A percentile compares a stretch with the other conserved stretches of the same genome.
Conservation (phyloP, 2,113 vertebrate genomes). For the Brienomyrus brachyistius region DNA sequence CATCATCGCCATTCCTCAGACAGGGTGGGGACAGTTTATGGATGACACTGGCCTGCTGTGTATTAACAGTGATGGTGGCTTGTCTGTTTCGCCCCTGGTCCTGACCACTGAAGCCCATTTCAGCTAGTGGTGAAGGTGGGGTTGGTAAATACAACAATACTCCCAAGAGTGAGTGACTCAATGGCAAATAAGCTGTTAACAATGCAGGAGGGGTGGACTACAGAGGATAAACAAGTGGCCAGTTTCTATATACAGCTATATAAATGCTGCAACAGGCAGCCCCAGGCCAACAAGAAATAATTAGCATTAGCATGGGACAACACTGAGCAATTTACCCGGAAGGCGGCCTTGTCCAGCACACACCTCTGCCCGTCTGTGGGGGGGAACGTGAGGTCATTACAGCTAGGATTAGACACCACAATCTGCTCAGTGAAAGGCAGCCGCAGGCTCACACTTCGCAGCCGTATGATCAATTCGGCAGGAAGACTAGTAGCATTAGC, state of each 20-base stretch:
- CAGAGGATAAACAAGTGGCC: not conserved
- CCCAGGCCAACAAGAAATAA: not conserved
- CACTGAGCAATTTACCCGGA: constrained; percentile 2
- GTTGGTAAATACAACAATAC: constrained; percentile 13
- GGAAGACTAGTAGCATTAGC: not conserved
- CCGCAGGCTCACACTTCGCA: not conserved
- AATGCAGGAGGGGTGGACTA: not conserved
- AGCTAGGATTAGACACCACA: not conserved
- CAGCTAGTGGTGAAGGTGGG: not conserved
- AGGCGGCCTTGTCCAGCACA: not conserved
- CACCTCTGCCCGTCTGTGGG: not conserved
- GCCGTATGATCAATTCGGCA: not conserved
- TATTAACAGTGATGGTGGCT: not conserved
- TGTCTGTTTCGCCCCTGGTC: constrained; percentile 11
- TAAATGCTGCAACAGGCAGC: not conserved
- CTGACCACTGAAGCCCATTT: not conserved
- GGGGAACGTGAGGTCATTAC: not conserved
- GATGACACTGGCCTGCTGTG: constrained; percentile 19
- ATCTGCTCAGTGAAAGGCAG: not conserved
- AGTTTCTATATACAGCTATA: not conserved
- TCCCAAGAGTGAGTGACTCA: constrained; percentile 25
- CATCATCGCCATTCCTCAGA: not conserved
- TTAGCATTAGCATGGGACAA: not conserved
- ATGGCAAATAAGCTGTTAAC: constrained; percentile 20
- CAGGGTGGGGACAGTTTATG: not conserved